Evolutionary conservation across 2,797 vertebrate species (phyloP).

Genomic region (Acrocephalus scirpaceus): DNA sequence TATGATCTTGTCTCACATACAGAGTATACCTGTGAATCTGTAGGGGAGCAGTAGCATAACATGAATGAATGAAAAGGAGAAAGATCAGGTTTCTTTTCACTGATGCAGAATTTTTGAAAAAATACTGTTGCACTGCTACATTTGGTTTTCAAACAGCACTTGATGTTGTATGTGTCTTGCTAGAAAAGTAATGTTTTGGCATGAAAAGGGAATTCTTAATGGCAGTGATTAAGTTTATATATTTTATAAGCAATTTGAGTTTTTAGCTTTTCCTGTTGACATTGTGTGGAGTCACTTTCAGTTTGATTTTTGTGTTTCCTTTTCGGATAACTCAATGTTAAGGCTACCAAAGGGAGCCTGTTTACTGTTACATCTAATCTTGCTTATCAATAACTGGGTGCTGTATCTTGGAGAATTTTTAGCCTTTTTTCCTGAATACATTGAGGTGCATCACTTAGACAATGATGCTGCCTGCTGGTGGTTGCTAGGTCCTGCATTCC

Average conservation of each 20-base stretch:
- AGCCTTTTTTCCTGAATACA: not conserved
- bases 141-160: conserved; percentile 43
- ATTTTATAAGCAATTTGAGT: conserved; percentile 19
- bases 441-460: not conserved
- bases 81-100: not conserved
- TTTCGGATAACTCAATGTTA: not conserved
- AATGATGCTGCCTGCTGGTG: conserved; percentile 3
- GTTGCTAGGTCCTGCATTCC: not conserved
- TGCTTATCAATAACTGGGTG: not conserved
- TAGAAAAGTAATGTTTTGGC: conserved; percentile 24
- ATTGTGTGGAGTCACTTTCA: not conserved
- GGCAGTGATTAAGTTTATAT: not conserved
- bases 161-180: conserved; percentile 32
- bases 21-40: not conserved
- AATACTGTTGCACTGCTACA: not conserved
- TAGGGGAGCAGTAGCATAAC: not conserved
- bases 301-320: not conserved
- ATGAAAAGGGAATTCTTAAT: conserved; percentile 6
- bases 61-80: conserved; percentile 21
- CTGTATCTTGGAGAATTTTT: not conserved
- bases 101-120: not conserved
- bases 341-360: not conserved
- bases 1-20: not conserved
- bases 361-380: not conserved
- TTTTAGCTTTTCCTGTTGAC: not conserved